Conservation (phyloP, 2,888 invertebrate species). For the Pyrocoelia pectoralis region DNA sequence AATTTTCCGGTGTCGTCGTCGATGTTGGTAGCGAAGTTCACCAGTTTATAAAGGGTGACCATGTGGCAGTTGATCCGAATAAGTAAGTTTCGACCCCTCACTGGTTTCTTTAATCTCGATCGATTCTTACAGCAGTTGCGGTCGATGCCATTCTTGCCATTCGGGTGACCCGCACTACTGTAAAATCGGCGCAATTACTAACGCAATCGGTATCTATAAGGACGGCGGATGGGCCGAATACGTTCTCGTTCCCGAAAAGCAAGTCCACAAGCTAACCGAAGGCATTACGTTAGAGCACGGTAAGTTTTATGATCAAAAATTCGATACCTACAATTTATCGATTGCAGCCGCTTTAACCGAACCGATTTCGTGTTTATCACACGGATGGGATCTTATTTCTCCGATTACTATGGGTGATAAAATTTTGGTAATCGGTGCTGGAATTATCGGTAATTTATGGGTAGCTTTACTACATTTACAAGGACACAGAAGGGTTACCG, state of each 20-base stretch:
- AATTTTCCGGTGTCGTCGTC: constrained; percentile 70
- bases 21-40: constrained; percentile 66
- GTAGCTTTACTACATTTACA: constrained; percentile 70
- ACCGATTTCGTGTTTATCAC: constrained; percentile 74
- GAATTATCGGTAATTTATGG: constrained; percentile 79
- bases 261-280: constrained; percentile 68
- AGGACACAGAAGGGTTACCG: constrained; percentile 73
- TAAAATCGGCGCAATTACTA: constrained; percentile 66
- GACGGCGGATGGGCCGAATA: constrained; percentile 78
- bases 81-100: constrained; percentile 64
- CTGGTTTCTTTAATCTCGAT: background rate
- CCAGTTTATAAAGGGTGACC: constrained; percentile 69
- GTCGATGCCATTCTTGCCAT: constrained; percentile 69
- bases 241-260: constrained; percentile 66
- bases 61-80: constrained; percentile 75
- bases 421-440: constrained; percentile 73
- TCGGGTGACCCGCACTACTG: constrained; percentile 72
- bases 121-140: constrained; percentile 64
- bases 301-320: constrained; percentile 41
- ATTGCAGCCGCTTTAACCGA: constrained; percentile 69
- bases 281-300: constrained; percentile 68
- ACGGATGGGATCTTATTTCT: constrained; percentile 71
- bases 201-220: constrained; percentile 70
- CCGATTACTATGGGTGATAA: constrained; percentile 69
- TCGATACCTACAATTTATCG: background rate